Percentiles rank a stretch among this genome's conserved stretches.
These are phyloP conservation scores for Pteropus rufus DNA, from an alignment of 2,797 vertebrate genomes.

Conservation along the genomic window DNA sequence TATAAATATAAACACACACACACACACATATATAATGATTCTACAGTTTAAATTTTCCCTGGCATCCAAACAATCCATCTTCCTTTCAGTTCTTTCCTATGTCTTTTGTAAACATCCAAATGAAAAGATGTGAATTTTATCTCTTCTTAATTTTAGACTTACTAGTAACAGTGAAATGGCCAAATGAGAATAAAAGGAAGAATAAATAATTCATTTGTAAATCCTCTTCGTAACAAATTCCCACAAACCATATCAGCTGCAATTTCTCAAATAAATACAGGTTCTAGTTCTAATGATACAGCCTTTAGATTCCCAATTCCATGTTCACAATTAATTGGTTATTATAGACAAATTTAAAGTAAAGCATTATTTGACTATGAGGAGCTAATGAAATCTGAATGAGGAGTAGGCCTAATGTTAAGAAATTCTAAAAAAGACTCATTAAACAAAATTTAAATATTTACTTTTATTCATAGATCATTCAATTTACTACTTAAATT, in stretches of 20 bases:
- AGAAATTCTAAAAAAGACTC: neutral
- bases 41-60: neutral
- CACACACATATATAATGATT: neutral
- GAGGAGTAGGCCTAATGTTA: neutral
- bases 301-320: neutral
- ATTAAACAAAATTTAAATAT: slow-evolving; percentile 7
- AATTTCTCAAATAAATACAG: slow-evolving; percentile 27
- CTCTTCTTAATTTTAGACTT: neutral
- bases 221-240: neutral
- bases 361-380: neutral
- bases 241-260: neutral
- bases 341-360: neutral
- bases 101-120: slow-evolving; percentile 1
- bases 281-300: neutral
- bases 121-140: neutral
- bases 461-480: neutral
- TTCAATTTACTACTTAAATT: slow-evolving; percentile 38
- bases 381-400: neutral
- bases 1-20: neutral
- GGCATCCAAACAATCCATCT: neutral
- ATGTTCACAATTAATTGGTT: neutral
- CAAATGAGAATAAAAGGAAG: neutral
- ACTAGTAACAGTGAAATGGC: neutral
- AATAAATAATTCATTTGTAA: neutral
- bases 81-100: neutral